Evolutionary conservation across 64 coral and sea anemone genomes (phyloP), one percentile per base, ranked within the genome.

Genomic region (Actinia tenebrosa): DNA sequence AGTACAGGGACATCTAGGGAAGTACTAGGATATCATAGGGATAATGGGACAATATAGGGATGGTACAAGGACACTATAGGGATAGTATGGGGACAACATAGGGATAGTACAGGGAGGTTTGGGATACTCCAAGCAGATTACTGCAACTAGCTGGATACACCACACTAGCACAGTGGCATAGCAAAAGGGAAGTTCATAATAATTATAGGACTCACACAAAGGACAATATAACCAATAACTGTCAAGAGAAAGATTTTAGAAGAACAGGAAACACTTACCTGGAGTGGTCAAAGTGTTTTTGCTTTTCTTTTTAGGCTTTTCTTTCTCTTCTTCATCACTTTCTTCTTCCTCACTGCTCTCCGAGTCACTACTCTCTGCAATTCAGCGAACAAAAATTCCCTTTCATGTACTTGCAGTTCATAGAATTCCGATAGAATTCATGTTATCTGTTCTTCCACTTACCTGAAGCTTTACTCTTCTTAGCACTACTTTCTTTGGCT

Each of bases 291-390:
- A 30, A 75, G 69, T 3, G 23, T 6, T 71, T 26, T 75, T 75
- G n/a, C 50, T 77, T 52, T 87, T 89, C 61, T 87, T 95, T 77
- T 14, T 84, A 17, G 45, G 53, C 60, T 88, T 75, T 42, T 30
- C 11, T 11, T 75, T 9, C 69, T 30, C 19, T 66, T 66, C 69
- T 42, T 75, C 13, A 23, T 82, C 54, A 22, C 30, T 26, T 55
- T 80, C 87, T 63, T 80, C 30, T 53, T 80, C 15, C 22, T 89
- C 87, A 30, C 27, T 82, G 10, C 62, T 25, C 1, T 80, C 55
- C 8, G 37, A 61, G 42, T 79, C 53, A 25, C 20, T 23, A 53
- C 58, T 83, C 3, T 82, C 53, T n/a, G 63, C 47, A 27, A 25
- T 66, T 37, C 30, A 37, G 1, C 30, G 30, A 37, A 37, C 30